A percentile compares a stretch with the other conserved stretches of the same genome.
phyloP scores from a whole-genome alignment of 2,797 vertebrate genomes.

The Schizothorax lantsangensis region DNA sequence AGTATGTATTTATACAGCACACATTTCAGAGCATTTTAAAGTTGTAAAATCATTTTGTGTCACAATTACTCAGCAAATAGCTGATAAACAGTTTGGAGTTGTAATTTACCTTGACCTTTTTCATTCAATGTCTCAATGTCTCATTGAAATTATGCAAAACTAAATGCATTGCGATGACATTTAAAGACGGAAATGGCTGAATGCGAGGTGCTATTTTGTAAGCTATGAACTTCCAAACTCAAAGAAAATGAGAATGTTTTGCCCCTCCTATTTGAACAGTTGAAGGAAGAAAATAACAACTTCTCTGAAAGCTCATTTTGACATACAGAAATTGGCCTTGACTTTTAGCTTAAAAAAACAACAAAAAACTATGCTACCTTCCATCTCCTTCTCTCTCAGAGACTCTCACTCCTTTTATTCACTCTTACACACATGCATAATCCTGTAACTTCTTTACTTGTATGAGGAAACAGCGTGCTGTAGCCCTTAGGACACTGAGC shows the following conservation, averaged over 20 bases:
- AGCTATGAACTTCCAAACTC: neutral
- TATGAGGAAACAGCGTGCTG: neutral
- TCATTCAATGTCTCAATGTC: neutral
- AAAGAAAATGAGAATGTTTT: neutral
- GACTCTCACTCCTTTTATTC: neutral
- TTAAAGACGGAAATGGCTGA: conserved; percentile 15
- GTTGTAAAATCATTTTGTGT: neutral
- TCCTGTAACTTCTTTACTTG: neutral
- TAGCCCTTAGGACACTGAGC: conserved; percentile 5
- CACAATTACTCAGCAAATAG: neutral
- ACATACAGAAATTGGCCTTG: conserved; percentile 22
- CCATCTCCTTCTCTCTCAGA: neutral
- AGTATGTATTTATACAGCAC: neutral
- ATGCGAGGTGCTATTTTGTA: conserved; percentile 10
- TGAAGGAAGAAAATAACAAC: conserved; percentile 27
- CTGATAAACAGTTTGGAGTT: conserved; percentile 35
- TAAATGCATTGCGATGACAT: conserved; percentile 35
- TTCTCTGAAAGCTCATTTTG: conserved; percentile 13
- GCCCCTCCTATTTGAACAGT: neutral
- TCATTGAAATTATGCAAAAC: neutral
- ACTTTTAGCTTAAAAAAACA: neutral
- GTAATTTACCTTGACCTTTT: conserved; percentile 37
- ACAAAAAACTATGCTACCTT: neutral
- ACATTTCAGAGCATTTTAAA: neutral
- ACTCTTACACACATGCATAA: conserved; percentile 26